phyloP scores from a whole-genome alignment of 2,797 vertebrate species.

The Labeo calbasu region DNA sequence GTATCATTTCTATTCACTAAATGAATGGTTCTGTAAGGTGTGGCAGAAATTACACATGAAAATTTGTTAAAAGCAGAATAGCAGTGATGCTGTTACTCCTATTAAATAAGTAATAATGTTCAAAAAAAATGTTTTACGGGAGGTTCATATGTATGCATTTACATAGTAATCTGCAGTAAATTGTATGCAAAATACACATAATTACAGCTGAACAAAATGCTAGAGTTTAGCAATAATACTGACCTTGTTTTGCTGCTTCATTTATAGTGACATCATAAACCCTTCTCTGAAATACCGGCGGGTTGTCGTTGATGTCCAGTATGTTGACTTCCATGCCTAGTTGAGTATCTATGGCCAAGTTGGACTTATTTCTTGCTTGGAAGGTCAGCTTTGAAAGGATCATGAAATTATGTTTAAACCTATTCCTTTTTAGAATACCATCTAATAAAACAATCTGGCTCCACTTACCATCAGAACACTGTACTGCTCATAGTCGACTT shows the following conservation, averaged over 20 bases:
- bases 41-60: too few species aligned
- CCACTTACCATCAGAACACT: constrained; percentile 55
- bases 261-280: constrained; percentile 64
- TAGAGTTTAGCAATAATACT: not conserved
- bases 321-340: constrained; percentile 72
- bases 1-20: too few species aligned
- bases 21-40: too few species aligned
- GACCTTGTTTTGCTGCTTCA: constrained; percentile 71
- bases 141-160: too few species aligned
- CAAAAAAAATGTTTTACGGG: too few species aligned
- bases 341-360: constrained; percentile 60
- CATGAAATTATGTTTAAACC: not conserved
- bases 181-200: not conserved
- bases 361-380: constrained; percentile 60
- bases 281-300: constrained; percentile 64
- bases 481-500: constrained; percentile 71
- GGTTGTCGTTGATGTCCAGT: constrained; percentile 78
- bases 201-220: not conserved
- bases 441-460: not conserved
- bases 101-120: not conserved
- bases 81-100: not conserved
- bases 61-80: too few species aligned
- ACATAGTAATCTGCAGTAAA: not conserved
- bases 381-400: constrained; percentile 65
- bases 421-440: not conserved